Conservation (phyloP, 2,888 invertebrate species). For the Sinopyrophorus schimmeli region DNA sequence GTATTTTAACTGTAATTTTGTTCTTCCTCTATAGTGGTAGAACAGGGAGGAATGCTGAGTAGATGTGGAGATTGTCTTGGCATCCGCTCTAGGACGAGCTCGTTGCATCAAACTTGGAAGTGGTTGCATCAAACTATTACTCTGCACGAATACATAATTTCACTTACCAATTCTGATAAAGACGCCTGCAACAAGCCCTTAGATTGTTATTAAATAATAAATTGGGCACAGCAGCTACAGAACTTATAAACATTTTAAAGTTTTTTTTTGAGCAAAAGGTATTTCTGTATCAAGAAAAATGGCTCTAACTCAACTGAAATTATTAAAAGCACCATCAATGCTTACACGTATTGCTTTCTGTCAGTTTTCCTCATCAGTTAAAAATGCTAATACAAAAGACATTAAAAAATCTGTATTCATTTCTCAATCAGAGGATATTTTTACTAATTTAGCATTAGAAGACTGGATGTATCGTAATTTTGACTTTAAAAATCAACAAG, state of each 20-base stretch:
- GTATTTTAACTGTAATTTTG: slow-evolving; percentile 25
- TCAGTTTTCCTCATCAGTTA: slow-evolving; percentile 21
- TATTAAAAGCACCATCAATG: slow-evolving; percentile 38
- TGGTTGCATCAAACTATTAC: slow-evolving; percentile 91
- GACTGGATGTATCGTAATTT: slow-evolving; percentile 93
- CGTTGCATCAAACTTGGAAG: slow-evolving; percentile 92
- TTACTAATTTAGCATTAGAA: slow-evolving; percentile 91
- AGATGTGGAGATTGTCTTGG: slow-evolving; percentile 82
- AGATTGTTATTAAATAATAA: slow-evolving; percentile 21
- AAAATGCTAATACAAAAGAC: slow-evolving; percentile 41
- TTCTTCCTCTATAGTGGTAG: slow-evolving; percentile 47
- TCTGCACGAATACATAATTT: slow-evolving; percentile 84
- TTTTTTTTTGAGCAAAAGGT: slow-evolving; percentile 24
- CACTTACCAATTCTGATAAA: slow-evolving; percentile 75
- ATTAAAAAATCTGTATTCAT: slow-evolving; percentile 87
- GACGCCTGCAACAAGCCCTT: slow-evolving; percentile 52
- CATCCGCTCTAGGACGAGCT: slow-evolving; percentile 85
- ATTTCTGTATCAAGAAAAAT: slow-evolving; percentile 38
- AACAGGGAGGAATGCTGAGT: slow-evolving; percentile 58
- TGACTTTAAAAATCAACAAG: slow-evolving; percentile 79
- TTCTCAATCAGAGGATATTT: slow-evolving; percentile 89
- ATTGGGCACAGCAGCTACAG: slow-evolving; percentile 36
- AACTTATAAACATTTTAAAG: slow-evolving; percentile 27
- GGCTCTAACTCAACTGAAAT: slow-evolving; percentile 46
- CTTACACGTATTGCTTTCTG: slow-evolving; percentile 32